Percentiles rank a stretch among this genome's conserved stretches.
These are phyloP conservation scores for Odobenus rosmarus DNA, from an alignment of 2,113 vertebrate genomes.

Conservation along the genomic window DNA sequence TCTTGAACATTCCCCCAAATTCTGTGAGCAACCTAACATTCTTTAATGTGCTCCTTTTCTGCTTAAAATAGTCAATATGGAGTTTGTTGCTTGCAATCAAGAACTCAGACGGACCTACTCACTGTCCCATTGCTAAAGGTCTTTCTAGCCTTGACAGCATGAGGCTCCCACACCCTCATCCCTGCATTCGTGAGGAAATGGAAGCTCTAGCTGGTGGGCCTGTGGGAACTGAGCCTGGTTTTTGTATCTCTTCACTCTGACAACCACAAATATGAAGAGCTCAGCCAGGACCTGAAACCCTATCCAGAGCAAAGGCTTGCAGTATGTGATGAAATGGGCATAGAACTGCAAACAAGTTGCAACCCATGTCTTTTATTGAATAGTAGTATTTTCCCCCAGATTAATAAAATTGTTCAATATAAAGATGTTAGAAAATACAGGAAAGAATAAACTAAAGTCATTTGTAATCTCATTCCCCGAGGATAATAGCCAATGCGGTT, in stretches of 20 bases:
- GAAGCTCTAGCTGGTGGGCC: not conserved
- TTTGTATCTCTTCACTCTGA: constrained; percentile 12
- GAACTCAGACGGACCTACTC: not conserved
- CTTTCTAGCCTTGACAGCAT: not conserved
- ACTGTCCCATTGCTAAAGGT: not conserved
- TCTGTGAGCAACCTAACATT: not conserved
- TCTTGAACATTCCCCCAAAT: not conserved
- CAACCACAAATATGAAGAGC: not conserved
- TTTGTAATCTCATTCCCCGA: not conserved
- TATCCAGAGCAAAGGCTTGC: not conserved
- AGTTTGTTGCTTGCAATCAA: not conserved
- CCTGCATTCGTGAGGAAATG: not conserved
- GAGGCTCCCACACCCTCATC: no score
- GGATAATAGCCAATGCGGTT: not conserved
- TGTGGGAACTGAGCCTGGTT: not conserved
- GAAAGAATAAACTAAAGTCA: not conserved
- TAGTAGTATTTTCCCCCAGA: not conserved
- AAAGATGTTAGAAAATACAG: constrained; percentile 2
- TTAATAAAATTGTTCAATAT: not conserved
- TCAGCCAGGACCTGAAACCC: not conserved
- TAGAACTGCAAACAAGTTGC: not conserved
- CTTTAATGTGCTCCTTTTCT: constrained; percentile 1
- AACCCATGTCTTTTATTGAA: not conserved
- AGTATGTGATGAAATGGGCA: not conserved
- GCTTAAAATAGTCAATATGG: not conserved